Evolutionary conservation across 2,113 vertebrate species (phyloP).

Genomic region (Chaetodon auriga): DNA sequence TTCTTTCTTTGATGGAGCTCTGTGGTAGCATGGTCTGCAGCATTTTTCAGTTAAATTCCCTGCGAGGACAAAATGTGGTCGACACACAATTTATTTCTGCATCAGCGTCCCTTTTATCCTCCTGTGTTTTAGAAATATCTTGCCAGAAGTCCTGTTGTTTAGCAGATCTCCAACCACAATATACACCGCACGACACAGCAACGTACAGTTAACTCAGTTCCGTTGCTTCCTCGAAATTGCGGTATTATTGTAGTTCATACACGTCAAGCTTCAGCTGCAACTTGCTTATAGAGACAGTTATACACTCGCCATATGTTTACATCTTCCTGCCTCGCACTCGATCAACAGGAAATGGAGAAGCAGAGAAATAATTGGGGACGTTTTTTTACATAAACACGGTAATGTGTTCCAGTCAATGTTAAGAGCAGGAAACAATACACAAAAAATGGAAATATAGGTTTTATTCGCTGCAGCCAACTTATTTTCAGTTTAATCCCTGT

Average conservation of each 20-base stretch:
- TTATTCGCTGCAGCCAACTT: not conserved
- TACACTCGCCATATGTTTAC: not conserved
- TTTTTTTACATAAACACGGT: too few relatives aligned
- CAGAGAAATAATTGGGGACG: not conserved
- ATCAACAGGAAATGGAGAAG: not conserved
- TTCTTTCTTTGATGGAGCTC: constrained; percentile 17
- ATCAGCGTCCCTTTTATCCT: not conserved
- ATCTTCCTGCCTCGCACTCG: not conserved
- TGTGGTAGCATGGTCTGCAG: constrained; percentile 10
- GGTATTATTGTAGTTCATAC: not conserved
- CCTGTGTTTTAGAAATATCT: not conserved
- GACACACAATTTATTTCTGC: not conserved
- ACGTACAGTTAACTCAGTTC: not conserved
- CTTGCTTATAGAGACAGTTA: not conserved
- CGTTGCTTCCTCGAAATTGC: not conserved
- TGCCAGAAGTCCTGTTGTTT: not conserved
- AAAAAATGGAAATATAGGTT: not conserved
- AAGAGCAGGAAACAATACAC: not conserved
- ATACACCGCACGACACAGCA: not conserved
- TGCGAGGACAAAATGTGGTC: constrained; percentile 15
- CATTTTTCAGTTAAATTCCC: constrained; percentile 1
- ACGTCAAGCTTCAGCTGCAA: not conserved
- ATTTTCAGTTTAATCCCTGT: not conserved
- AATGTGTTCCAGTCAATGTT: too few relatives aligned
- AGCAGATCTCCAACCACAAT: not conserved